Conservation (phyloP, 2,888 invertebrate species). For the Dryobotodes eremita region DNA sequence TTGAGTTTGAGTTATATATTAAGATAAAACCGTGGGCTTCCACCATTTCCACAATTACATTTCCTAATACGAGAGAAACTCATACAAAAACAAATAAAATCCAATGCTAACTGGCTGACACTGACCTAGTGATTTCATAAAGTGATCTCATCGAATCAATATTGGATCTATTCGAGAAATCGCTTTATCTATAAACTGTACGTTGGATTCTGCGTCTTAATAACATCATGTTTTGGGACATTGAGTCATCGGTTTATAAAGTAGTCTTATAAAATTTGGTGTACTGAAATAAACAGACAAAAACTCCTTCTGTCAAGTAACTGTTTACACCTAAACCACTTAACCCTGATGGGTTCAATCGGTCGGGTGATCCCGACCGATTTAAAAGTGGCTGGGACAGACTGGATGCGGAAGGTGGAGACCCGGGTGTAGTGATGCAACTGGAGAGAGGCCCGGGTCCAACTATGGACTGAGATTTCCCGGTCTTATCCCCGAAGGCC, state of each 20-base stretch:
- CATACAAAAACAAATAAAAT: slow-evolving; percentile 13
- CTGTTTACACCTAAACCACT: no score
- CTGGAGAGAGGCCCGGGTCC: neutral
- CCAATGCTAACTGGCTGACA: slow-evolving; percentile 41
- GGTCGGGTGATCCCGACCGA: no score
- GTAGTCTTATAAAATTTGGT: neutral
- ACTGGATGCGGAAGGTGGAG: neutral
- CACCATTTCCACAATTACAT: neutral
- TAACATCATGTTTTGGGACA: neutral
- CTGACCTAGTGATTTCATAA: slow-evolving; percentile 65
- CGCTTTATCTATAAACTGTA: neutral
- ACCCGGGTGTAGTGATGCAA: neutral
- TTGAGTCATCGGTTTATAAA: neutral
- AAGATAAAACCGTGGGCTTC: neutral
- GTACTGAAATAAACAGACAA: neutral
- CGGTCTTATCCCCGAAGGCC: neutral
- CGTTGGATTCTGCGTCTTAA: slow-evolving; percentile 2
- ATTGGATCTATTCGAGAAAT: slow-evolving; percentile 14
- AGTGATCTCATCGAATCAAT: slow-evolving; percentile 55
- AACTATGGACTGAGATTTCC: neutral
- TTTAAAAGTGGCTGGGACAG: no score
- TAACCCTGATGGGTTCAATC: no score
- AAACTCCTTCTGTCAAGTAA: neutral
- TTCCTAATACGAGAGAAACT: neutral
- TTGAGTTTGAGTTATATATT: no score